A percentile compares a stretch with the other conserved stretches of the same genome.
Conservation (phyloP, 2,797 vertebrate genomes). For the Heteromormyrus szaboi region DNA sequence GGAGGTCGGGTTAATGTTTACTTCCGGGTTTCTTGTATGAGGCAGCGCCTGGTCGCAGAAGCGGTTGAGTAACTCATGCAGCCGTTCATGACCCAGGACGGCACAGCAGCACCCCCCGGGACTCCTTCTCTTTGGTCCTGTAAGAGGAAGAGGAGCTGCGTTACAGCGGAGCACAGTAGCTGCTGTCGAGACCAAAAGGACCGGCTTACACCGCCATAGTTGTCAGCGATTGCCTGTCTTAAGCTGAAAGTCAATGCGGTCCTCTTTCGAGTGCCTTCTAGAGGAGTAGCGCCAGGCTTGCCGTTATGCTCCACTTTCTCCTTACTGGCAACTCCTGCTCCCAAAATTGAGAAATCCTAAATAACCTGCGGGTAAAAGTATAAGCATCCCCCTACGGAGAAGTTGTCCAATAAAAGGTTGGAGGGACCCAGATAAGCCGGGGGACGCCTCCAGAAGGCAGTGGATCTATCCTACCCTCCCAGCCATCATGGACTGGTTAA, state of each 20-base stretch:
- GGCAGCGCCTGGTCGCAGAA: conserved; percentile 34
- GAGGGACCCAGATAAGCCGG: conserved; percentile 27
- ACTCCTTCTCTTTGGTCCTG: not conserved
- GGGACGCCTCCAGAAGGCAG: conserved; percentile 31
- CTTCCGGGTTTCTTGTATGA: conserved; percentile 63
- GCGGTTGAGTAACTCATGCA: conserved; percentile 31
- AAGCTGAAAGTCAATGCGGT: conserved; percentile 44
- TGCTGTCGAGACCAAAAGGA: not conserved
- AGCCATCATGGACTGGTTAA: conserved; percentile 71
- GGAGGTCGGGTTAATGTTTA: conserved; percentile 61
- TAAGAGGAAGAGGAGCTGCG: conserved; percentile 18
- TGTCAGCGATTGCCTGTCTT: conserved; percentile 25
- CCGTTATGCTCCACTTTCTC: conserved; percentile 23
- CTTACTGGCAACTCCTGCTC: conserved; percentile 17
- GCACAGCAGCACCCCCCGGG: not conserved
- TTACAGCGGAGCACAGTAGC: conserved; percentile 5
- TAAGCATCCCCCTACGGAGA: not conserved
- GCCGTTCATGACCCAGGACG: conserved; percentile 33
- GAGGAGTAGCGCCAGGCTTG: conserved; percentile 31
- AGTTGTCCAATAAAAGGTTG: conserved; percentile 17
- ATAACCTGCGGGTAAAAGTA: conserved; percentile 3
- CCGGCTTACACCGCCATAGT: conserved; percentile 20
- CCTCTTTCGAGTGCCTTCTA: conserved; percentile 18
- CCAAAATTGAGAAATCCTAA: not conserved
- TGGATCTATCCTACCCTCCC: conserved; percentile 28